These are phyloP conservation scores for Achroia grisella DNA, from an alignment of 1,140 invertebrate species.

Conservation along the genomic window DNA sequence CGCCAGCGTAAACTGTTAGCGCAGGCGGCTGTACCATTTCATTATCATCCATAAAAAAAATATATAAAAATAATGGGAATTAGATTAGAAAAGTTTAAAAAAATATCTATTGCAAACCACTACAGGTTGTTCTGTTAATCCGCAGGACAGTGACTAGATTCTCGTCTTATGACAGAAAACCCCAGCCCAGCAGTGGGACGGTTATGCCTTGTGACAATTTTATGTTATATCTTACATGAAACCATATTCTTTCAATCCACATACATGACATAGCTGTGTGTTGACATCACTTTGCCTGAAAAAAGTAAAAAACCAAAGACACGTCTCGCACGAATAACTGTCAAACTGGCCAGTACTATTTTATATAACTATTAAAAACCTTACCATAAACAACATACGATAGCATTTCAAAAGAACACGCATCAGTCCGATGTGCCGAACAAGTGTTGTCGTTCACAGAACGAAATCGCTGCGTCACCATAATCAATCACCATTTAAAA, in stretches of 20 bases:
- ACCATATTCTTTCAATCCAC: background rate
- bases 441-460: conserved; percentile 15
- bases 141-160: too few relatives aligned
- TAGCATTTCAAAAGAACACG: conserved; percentile 15
- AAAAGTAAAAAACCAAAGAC: conserved; percentile 22
- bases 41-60: too few relatives aligned
- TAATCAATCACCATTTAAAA: conserved; percentile 70
- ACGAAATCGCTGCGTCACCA: conserved; percentile 46
- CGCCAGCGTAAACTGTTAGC: too few relatives aligned
- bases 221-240: too few relatives aligned
- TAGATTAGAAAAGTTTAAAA: too few relatives aligned
- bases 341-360: background rate
- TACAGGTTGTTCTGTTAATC: too few relatives aligned
- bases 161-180: too few relatives aligned
- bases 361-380: conserved; percentile 17
- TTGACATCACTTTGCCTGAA: conserved; percentile 27
- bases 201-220: too few relatives aligned
- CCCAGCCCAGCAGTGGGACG: too few relatives aligned
- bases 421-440: background rate
- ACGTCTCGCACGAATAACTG: conserved; percentile 18
- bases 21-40: too few relatives aligned
- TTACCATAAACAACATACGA: conserved; percentile 20
- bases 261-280: conserved; percentile 4
- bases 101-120: too few relatives aligned
- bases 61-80: too few relatives aligned